Conservation (phyloP, 2,888 invertebrate species). For the Caenorhabditis sp. region DNA sequence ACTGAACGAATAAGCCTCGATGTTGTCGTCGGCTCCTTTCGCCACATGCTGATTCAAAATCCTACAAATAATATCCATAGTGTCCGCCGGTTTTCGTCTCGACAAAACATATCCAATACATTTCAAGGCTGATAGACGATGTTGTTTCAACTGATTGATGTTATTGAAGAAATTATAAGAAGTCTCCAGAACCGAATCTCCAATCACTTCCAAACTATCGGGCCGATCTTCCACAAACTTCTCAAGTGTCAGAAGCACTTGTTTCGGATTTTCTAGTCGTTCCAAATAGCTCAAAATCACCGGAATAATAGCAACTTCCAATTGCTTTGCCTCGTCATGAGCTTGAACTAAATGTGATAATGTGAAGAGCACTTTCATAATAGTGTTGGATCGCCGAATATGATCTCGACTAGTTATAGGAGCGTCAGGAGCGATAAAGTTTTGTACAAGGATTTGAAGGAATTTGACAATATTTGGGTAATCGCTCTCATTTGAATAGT, state of each 20-base stretch:
- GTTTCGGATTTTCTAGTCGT: neutral
- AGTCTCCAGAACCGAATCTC: slow-evolving; percentile 29
- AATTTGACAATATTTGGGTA: slow-evolving; percentile 30
- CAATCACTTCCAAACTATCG: slow-evolving; percentile 23
- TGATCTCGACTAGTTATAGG: slow-evolving; percentile 18
- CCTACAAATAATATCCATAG: slow-evolving; percentile 36
- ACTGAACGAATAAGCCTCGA: slow-evolving; percentile 32
- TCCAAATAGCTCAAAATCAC: slow-evolving; percentile 20
- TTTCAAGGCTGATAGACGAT: slow-evolving; percentile 47
- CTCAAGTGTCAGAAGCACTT: slow-evolving; percentile 34
- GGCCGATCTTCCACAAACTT: slow-evolving; percentile 41
- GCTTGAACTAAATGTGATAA: slow-evolving; percentile 52
- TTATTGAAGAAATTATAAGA: slow-evolving; percentile 46
- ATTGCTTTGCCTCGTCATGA: slow-evolving; percentile 34
- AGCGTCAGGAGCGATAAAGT: slow-evolving; percentile 1
- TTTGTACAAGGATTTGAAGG: slow-evolving; percentile 20
- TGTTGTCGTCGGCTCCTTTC: neutral
- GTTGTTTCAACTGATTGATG: neutral
- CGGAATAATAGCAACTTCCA: slow-evolving; percentile 26
- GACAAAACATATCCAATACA: slow-evolving; percentile 54
- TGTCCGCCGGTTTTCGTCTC: slow-evolving; percentile 19
- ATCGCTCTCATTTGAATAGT: slow-evolving; percentile 42
- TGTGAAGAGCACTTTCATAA: slow-evolving; percentile 44
- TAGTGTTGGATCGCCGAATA: slow-evolving; percentile 38
- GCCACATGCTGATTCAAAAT: slow-evolving; percentile 18